Percentiles rank a stretch among this genome's conserved stretches.
These are phyloP conservation scores for Piliocolobus tephrosceles DNA, from an alignment of 2,113 vertebrate species.

Conservation along the genomic window DNA sequence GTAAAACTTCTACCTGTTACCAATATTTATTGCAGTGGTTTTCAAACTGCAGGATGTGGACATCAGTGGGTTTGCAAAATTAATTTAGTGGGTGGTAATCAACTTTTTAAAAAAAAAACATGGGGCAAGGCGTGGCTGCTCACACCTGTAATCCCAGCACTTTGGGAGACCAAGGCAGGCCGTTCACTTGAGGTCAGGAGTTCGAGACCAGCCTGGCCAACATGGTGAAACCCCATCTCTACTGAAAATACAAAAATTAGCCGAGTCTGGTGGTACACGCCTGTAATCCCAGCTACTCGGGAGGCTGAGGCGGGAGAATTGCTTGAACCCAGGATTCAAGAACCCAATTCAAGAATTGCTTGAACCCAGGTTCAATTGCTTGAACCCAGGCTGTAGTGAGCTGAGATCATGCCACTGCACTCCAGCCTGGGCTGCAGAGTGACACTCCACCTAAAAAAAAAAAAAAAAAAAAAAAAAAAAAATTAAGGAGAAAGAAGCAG, in stretches of 20 bases:
- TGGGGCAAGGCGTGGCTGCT: not conserved
- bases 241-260: not conserved
- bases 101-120: not conserved
- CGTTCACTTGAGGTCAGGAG: not conserved
- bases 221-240: not conserved
- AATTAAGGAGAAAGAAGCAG: not conserved
- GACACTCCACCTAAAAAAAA: not conserved
- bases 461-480: not conserved
- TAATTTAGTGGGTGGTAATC: not conserved
- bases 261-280: rapidly evolving
- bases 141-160: not conserved
- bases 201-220: not conserved
- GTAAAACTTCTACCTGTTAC: not conserved
- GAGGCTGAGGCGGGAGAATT: not conserved
- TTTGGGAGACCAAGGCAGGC: not conserved
- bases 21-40: not conserved
- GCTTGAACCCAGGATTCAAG: not conserved
- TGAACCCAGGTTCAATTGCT: not conserved
- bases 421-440: not conserved
- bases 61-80: not conserved
- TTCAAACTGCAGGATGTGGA: not conserved
- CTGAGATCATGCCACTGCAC: not conserved
- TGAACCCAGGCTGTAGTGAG: not conserved
- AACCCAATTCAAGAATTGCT: no score
- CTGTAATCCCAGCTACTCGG: not conserved